phyloP scores from a whole-genome alignment of 2,797 vertebrate genomes.

The Pogoniulus pusillus region DNA sequence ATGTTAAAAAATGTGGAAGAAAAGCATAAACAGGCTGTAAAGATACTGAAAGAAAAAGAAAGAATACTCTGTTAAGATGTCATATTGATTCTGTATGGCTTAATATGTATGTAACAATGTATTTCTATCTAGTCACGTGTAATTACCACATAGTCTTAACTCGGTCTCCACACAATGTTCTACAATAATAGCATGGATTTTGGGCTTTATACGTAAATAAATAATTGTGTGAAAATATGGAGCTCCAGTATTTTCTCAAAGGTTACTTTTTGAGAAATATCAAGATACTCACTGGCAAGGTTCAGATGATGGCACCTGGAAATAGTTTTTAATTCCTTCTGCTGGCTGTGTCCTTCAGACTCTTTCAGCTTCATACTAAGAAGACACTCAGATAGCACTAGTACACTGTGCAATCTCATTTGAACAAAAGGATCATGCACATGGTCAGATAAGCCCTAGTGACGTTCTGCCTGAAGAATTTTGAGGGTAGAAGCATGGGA shows the following conservation, averaged over 20 bases:
- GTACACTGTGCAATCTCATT: background rate
- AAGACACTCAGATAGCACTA: background rate
- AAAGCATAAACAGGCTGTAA: background rate
- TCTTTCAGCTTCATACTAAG: background rate
- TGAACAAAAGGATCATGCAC: background rate
- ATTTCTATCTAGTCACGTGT: too few relatives aligned
- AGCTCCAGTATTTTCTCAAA: background rate
- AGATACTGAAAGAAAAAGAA: background rate
- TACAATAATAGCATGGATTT: background rate
- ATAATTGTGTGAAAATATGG: background rate
- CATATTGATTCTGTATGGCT: background rate
- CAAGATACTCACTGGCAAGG: background rate
- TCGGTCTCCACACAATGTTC: background rate
- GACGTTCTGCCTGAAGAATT: background rate
- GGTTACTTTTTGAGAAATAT: background rate
- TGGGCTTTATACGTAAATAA: background rate
- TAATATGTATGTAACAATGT: background rate
- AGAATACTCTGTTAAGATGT: background rate
- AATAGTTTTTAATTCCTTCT: background rate
- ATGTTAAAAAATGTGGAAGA: background rate
- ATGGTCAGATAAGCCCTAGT: background rate
- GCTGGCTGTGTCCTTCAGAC: background rate
- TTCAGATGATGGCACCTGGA: background rate
- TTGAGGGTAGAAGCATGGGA: background rate
- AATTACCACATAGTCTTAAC: background rate